phyloP scores from a whole-genome alignment of 2,888 invertebrate genomes.

The Plebejus melissa region DNA sequence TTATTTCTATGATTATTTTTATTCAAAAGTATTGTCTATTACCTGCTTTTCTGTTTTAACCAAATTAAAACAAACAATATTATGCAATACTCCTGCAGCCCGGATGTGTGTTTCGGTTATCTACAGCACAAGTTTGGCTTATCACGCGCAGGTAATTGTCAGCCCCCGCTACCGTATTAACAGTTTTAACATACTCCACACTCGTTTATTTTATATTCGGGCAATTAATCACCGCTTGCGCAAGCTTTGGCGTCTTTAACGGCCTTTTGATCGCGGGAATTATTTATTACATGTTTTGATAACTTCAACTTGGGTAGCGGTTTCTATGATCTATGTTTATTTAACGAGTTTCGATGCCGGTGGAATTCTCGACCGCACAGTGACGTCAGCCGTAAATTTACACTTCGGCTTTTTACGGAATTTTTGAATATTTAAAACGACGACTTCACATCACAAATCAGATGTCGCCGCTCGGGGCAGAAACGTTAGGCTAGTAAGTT shows the following conservation, averaged over 20 bases:
- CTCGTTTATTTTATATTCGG: conserved; percentile 28
- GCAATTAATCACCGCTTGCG: conserved; percentile 23
- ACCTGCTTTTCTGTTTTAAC: not conserved
- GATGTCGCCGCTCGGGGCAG: not conserved
- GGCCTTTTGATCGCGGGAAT: conserved; percentile 23
- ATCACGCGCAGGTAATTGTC: conserved; percentile 40
- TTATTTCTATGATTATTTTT: no score
- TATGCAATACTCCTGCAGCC: not conserved
- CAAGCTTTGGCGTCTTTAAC: conserved; percentile 16
- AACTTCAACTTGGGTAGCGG: not conserved
- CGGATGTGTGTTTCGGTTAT: not conserved
- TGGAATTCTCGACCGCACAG: not conserved
- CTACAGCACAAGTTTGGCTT: not conserved
- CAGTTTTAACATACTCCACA: conserved; percentile 40
- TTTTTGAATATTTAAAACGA: not conserved
- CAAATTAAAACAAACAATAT: not conserved
- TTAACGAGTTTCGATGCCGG: conserved; percentile 4
- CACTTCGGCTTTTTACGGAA: not conserved
- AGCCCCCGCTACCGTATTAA: conserved; percentile 53
- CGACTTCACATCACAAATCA: not conserved
- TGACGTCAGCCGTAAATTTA: not conserved
- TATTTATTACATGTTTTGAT: conserved; percentile 29
- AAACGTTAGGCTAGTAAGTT: not conserved
- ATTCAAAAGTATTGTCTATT: not conserved
- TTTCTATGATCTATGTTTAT: conserved; percentile 20